Evolutionary conservation across 2,888 invertebrate genomes (phyloP).

Genomic region (Holacanthella duospinosa): DNA sequence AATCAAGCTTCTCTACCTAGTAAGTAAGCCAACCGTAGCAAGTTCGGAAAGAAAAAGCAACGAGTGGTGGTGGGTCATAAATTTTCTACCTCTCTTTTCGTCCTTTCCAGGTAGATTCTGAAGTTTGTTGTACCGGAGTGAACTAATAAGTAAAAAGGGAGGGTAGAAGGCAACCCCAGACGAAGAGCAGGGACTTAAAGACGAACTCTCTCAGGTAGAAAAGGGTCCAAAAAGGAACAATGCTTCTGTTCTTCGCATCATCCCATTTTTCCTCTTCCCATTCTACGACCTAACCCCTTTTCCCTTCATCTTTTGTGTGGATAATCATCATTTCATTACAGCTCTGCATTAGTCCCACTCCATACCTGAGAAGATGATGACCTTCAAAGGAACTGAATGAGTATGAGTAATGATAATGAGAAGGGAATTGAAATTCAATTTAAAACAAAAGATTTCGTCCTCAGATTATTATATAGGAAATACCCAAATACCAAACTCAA

Average conservation of each 20-base stretch:
- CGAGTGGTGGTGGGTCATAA: neutral
- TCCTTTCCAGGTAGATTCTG: neutral
- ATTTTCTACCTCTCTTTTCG: neutral
- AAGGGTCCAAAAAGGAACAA: neutral
- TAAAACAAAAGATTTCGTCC: neutral
- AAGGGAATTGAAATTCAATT: neutral
- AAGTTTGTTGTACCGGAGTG: neutral
- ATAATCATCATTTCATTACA: conserved; percentile 2
- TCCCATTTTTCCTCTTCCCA: neutral
- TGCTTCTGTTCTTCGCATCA: neutral
- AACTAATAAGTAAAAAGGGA: neutral
- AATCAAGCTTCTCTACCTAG: neutral
- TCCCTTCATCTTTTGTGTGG: conserved; percentile 2
- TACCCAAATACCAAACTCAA: neutral
- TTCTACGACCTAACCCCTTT: neutral
- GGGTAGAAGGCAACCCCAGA: neutral
- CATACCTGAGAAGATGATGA: neutral
- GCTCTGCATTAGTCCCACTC: neutral
- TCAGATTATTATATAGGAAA: neutral
- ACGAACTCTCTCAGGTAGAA: neutral
- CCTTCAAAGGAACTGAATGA: neutral
- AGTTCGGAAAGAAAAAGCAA: neutral
- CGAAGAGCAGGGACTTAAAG: neutral
- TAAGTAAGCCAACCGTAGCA: neutral
- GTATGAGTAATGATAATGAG: neutral